Conservation (phyloP, 2,113 vertebrate species). For the Pandion haliaetus region DNA sequence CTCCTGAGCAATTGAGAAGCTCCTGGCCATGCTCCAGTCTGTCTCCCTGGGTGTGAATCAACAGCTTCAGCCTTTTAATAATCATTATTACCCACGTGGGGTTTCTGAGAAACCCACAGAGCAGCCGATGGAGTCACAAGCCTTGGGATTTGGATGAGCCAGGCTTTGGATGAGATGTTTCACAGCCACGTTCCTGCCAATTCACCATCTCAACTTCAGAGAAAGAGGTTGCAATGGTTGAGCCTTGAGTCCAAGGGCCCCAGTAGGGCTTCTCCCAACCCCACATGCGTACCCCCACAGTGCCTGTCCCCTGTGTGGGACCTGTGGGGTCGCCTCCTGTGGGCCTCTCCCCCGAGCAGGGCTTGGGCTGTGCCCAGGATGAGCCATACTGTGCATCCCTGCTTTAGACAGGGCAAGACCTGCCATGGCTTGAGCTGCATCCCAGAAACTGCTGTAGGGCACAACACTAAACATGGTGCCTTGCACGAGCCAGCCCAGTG, state of each 20-base stretch:
- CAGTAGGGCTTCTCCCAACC: neutral
- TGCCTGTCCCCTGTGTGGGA: neutral
- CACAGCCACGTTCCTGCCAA: neutral
- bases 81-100: constrained; percentile 14
- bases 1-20: neutral
- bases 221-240: neutral
- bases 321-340: neutral
- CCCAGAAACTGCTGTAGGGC: neutral
- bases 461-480: neutral
- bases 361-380: neutral
- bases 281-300: neutral
- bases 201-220: neutral
- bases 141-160: neutral
- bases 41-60: constrained; percentile 46
- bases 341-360: neutral
- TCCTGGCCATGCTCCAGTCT: constrained; percentile 29
- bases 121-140: neutral
- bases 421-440: neutral
- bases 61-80: constrained; percentile 55
- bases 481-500: neutral
- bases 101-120: constrained; percentile 45
- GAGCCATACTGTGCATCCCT: neutral
- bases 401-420: neutral
- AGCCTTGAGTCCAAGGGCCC: neutral
- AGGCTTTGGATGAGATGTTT: neutral